phyloP scores from a whole-genome alignment of 2,113 vertebrate species.

The Ptilorrhoa leucosticta region DNA sequence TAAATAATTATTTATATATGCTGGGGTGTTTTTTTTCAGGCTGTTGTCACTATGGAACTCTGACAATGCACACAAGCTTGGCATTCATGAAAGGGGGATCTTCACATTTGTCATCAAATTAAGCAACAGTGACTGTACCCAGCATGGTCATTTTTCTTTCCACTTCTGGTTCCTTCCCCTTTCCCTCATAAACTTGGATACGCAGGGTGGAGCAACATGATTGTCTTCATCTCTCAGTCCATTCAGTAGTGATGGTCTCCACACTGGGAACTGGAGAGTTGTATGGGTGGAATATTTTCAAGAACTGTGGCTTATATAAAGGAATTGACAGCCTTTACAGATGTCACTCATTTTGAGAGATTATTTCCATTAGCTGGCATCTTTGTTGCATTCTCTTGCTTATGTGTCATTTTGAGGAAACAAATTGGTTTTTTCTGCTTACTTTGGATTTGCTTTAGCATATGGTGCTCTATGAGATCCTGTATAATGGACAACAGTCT shows the following conservation, averaged over 20 bases:
- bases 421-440: background rate
- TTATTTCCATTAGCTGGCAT: background rate
- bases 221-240: background rate
- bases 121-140: background rate
- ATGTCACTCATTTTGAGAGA: background rate
- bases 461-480: background rate
- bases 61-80: background rate
- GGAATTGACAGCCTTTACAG: background rate
- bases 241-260: background rate
- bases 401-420: background rate
- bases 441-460: background rate
- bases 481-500: background rate
- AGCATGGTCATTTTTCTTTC: background rate
- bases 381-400: background rate
- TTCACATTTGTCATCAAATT: background rate
- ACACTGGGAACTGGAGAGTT: rapidly evolving
- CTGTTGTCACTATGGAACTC: background rate
- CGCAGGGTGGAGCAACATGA: rapidly evolving
- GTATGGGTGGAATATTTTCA: background rate
- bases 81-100: background rate
- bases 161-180: background rate
- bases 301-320: background rate
- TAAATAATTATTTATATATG: background rate
- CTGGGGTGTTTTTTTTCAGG: background rate
- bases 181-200: background rate